Conservation (phyloP, 2,113 vertebrate species). For the Tachuris rubrigastra region DNA sequence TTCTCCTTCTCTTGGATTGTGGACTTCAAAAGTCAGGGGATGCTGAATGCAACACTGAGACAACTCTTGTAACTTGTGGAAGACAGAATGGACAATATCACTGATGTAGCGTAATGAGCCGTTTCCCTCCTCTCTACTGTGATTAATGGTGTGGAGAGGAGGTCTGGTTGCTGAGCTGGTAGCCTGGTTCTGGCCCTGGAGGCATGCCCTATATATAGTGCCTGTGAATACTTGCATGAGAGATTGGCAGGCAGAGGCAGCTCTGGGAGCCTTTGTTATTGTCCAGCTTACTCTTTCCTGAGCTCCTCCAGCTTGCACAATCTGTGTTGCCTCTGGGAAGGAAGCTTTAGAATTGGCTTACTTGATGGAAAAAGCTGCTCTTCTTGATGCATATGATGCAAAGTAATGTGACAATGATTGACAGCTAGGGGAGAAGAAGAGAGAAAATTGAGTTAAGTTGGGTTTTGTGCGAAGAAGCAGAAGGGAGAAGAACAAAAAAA, state of each 20-base stretch:
- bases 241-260: constrained; percentile 10
- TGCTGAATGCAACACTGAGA: background rate
- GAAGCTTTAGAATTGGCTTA: constrained; percentile 8
- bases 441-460: background rate
- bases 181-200: background rate
- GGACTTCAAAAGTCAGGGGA: background rate
- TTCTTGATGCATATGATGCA: background rate
- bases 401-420: constrained; percentile 17
- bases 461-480: background rate
- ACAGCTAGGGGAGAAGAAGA: background rate
- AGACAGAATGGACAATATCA: background rate
- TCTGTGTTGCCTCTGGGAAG: constrained; percentile 30
- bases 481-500: background rate
- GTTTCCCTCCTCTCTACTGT: background rate
- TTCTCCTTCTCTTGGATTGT: background rate
- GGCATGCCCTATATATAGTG: background rate
- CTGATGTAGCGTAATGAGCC: background rate
- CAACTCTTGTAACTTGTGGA: background rate
- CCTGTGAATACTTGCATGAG: background rate
- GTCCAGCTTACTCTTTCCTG: constrained; percentile 5
- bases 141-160: constrained; percentile 27
- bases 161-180: background rate
- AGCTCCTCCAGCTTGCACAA: constrained; percentile 22
- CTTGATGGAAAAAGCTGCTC: constrained; percentile 9
- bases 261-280: background rate